These are phyloP conservation scores for Gandaritis pyraliata DNA, from an alignment of 2,888 invertebrate species.

Conservation along the genomic window DNA sequence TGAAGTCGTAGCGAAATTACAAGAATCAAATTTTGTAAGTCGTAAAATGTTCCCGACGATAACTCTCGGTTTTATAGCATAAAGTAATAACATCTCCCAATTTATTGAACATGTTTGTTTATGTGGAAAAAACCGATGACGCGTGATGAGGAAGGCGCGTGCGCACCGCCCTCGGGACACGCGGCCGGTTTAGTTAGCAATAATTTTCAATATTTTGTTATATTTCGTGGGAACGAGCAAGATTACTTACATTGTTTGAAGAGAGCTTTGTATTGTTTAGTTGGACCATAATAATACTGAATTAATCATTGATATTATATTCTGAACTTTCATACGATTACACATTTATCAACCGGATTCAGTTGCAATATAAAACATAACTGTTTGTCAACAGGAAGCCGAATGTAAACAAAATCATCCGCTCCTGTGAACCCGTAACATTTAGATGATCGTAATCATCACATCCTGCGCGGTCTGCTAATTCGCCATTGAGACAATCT, in stretches of 20 bases:
- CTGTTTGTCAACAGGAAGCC: slow-evolving; percentile 29
- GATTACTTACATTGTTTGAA: too few relatives aligned
- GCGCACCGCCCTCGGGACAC: slow-evolving; percentile 38
- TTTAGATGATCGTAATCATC: slow-evolving; percentile 33
- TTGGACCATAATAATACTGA: not conserved
- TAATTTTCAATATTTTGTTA: not conserved
- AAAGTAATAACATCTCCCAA: slow-evolving; percentile 47
- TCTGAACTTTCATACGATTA: too few relatives aligned
- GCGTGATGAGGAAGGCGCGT: slow-evolving; percentile 38
- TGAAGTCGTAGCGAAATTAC: slow-evolving; percentile 58
- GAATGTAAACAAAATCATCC: slow-evolving; percentile 35
- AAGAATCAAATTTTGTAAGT: slow-evolving; percentile 57
- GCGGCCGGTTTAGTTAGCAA: not conserved
- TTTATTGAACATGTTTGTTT: slow-evolving; percentile 53
- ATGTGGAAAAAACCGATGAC: slow-evolving; percentile 47
- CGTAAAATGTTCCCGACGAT: slow-evolving; percentile 51
- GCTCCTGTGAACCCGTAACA: slow-evolving; percentile 34
- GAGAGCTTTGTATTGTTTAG: too few relatives aligned
- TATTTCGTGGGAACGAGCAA: not conserved
- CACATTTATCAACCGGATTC: slow-evolving; percentile 21
- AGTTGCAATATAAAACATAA: slow-evolving; percentile 27
- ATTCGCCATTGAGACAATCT: slow-evolving; percentile 29
- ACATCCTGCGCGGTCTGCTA: slow-evolving; percentile 32
- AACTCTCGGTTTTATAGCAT: slow-evolving; percentile 51
- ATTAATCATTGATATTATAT: not conserved